Conservation (phyloP, 2,797 vertebrate genomes). For the Acrossocheilus fasciatus region DNA sequence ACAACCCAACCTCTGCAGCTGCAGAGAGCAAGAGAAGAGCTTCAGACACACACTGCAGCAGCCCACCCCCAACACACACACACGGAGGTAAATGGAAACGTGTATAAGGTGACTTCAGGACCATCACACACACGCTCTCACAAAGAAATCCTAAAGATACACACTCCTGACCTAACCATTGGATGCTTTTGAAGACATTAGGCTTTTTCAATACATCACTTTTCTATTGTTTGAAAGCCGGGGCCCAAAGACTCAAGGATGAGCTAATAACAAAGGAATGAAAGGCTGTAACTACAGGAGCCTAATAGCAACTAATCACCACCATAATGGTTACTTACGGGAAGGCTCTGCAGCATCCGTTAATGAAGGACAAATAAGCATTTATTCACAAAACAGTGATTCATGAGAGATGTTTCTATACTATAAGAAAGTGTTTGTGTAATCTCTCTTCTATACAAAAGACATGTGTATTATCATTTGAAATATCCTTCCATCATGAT, state of each 20-base stretch:
- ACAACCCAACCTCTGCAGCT: slow-evolving; percentile 68
- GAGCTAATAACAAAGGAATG: slow-evolving; percentile 39
- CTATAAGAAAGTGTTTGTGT: neutral
- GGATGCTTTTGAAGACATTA: slow-evolving; percentile 36
- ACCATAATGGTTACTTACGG: slow-evolving; percentile 63
- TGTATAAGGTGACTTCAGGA: slow-evolving; percentile 36
- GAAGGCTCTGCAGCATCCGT: slow-evolving; percentile 58
- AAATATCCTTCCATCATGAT: neutral
- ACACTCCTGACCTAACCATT: neutral
- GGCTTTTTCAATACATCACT: slow-evolving; percentile 15
- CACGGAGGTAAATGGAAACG: slow-evolving; percentile 20
- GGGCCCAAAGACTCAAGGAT: neutral
- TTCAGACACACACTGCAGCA: slow-evolving; percentile 60
- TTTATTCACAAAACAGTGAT: slow-evolving; percentile 31
- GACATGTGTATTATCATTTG: neutral
- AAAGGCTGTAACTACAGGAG: slow-evolving; percentile 31
- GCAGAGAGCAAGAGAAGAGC: slow-evolving; percentile 64
- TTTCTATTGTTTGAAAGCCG: neutral
- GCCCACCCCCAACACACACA: slow-evolving; percentile 21
- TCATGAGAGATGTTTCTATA: slow-evolving; percentile 12
- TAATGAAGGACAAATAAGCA: slow-evolving; percentile 46
- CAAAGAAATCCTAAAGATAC: neutral
- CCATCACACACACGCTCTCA: slow-evolving; percentile 22
- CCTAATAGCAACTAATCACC: slow-evolving; percentile 4
- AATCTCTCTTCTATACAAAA: neutral